Evolutionary conservation across 2,888 invertebrate genomes (phyloP), one percentile per base, ranked within the genome.

Genomic region (Caradrina clavipalpis): DNA sequence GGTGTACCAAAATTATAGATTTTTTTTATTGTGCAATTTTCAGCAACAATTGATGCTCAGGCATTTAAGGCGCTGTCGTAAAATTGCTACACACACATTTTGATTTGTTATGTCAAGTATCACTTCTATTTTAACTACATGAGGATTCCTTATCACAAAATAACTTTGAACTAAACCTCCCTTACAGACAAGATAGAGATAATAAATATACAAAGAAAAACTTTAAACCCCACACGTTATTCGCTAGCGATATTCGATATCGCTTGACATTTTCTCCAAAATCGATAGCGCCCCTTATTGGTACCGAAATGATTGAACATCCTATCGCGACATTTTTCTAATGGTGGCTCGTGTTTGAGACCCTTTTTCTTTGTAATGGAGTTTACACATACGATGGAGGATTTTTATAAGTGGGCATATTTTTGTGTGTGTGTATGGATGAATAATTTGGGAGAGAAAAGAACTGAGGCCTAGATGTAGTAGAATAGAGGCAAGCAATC

Each of bases 241-340:
- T 75, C 71, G 67, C 86, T 81, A 76, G 80, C 86, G 92, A 91
- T 91, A 94, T 93, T 91, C 90, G 93, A 94, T 93, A 93, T 87
- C 90, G 90, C 88, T 90, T 94, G 95, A 93, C 94, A 95, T 95
- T 95, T 94, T 93, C 89, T 91, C 92, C 91, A 93, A 94, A 96
- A 96, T 95, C 95, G 96, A 96, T 96, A 93, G 76, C 94, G 82
- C 93, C 96, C 95, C 95, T 95, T 95, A 96, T 96, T 95, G 96
- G 95, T 94, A 94, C 86, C 94, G 90, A 95, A 95, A 96, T 96
- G 96, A 95, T 96, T 95, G 95, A 96, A 95, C 95, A 95, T 95
- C 94, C 95, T 95, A 96, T 95, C 95, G 95, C 92, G 95, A 95
- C 94, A 94, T 95, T 96, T 95, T 95, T 95, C 95, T 95, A 96